These are phyloP conservation scores for Tachuris rubrigastra DNA, from an alignment of 2,113 vertebrate genomes.

Conservation along the genomic window DNA sequence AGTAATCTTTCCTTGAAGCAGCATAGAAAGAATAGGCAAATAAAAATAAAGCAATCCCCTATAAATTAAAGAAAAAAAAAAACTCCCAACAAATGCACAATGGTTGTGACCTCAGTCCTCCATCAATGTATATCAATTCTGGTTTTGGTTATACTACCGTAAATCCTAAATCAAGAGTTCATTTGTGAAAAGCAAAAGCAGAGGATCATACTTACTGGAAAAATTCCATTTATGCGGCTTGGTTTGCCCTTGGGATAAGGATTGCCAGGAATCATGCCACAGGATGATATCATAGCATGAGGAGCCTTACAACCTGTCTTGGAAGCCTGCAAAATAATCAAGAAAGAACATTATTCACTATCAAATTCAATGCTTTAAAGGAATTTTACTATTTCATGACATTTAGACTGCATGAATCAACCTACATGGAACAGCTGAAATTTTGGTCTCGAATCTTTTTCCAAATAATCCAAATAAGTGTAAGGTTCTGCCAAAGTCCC, in stretches of 20 bases:
- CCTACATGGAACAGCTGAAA: neutral
- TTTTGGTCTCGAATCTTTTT: neutral
- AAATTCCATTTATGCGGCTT: constrained; percentile 90
- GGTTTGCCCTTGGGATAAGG: constrained; percentile 97
- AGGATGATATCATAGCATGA: constrained; percentile 96
- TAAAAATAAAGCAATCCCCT: neutral
- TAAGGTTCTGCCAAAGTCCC: neutral
- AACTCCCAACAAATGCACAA: fast-evolving
- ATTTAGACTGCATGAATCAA: neutral
- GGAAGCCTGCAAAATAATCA: constrained; percentile 82
- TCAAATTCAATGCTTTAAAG: neutral
- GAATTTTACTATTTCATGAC: neutral
- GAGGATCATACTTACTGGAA: constrained; percentile 82
- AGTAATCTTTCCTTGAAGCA: neutral
- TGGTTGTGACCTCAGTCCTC: neutral
- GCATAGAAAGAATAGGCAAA: neutral
- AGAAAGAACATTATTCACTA: neutral
- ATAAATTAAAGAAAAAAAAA: neutral
- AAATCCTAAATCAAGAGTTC: neutral
- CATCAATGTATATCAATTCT: neutral
- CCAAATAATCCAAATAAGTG: neutral
- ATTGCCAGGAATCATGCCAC: constrained; percentile 96
- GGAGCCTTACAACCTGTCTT: constrained; percentile 97
- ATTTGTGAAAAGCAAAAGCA: neutral
- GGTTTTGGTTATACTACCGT: neutral